Evolutionary conservation across 2,888 invertebrate species (phyloP).

Genomic region (Temnothorax rugatulus): DNA sequence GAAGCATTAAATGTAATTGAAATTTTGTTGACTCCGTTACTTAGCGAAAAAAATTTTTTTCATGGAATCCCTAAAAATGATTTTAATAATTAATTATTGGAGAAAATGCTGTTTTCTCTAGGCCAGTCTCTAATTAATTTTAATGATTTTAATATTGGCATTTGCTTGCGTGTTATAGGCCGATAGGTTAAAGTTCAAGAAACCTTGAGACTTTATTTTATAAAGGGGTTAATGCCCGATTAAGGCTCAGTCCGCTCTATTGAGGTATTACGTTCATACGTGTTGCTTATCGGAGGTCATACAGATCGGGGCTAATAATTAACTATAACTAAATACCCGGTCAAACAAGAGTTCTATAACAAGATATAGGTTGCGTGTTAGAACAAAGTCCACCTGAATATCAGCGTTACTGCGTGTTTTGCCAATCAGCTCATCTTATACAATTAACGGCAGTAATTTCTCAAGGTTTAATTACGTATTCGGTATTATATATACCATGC

Average conservation of each 20-base stretch:
- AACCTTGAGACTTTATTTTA: constrained; percentile 56
- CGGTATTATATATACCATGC: background rate
- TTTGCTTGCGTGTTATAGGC: background rate
- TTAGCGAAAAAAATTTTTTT: background rate
- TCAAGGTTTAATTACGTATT: background rate
- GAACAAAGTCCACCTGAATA: background rate
- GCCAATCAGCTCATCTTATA: background rate
- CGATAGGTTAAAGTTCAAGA: constrained; percentile 37
- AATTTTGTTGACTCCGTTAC: background rate
- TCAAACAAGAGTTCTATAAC: constrained; percentile 36
- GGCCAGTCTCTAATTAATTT: too few species aligned
- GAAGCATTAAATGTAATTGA: background rate
- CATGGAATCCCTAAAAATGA: background rate
- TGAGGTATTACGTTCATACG: constrained; percentile 69
- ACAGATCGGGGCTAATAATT: constrained; percentile 42
- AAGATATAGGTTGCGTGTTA: constrained; percentile 37
- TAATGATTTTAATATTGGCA: constrained; percentile 2
- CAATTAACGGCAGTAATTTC: constrained; percentile 7
- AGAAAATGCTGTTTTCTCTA: too few species aligned
- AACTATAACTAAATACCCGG: constrained; percentile 16
- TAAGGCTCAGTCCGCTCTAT: constrained; percentile 65
- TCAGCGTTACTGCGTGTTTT: background rate
- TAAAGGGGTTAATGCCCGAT: constrained; percentile 79
- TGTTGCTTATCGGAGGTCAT: constrained; percentile 51
- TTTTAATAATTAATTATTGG: background rate